These are phyloP conservation scores for Whitmania pigra DNA, from an alignment of 1,140 invertebrate genomes.

Conservation along the genomic window DNA sequence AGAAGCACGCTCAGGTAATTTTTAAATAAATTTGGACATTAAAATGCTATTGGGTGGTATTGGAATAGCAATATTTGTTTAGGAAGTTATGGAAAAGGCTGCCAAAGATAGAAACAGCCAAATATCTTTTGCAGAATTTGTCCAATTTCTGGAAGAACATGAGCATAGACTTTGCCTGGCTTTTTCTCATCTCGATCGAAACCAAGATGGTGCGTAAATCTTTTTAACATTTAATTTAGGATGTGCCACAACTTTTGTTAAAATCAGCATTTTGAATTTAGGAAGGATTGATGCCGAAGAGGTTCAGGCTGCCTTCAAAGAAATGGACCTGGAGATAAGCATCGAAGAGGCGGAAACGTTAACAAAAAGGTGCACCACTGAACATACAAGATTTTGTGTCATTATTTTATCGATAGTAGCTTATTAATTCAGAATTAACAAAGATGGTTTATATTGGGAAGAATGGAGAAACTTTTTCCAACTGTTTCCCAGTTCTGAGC, in stretches of 20 bases:
- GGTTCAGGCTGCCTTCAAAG: conserved; percentile 19
- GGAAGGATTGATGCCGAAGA: conserved; percentile 15
- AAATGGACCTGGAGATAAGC: conserved; percentile 18
- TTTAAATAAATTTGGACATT: background rate
- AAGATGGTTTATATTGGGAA: conserved; percentile 86
- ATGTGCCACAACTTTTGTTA: background rate
- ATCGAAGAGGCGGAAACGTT: conserved; percentile 19
- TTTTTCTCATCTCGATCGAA: conserved; percentile 23
- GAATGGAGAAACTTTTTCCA: conserved; percentile 93
- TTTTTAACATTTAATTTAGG: background rate
- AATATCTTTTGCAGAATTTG: conserved; percentile 22
- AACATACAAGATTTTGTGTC: background rate
- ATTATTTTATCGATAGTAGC: conserved; percentile 22
- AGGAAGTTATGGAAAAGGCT: conserved; percentile 21
- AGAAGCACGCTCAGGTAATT: conserved; percentile 13
- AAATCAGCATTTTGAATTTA: background rate
- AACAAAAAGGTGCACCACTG: background rate
- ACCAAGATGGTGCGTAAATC: conserved; percentile 21
- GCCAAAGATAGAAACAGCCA: conserved; percentile 15
- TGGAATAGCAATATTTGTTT: conserved; percentile 5
- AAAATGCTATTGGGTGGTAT: background rate
- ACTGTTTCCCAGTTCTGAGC: conserved; percentile 72
- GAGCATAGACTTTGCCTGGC: conserved; percentile 21
- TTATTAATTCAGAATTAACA: conserved; percentile 48
- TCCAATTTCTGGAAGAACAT: conserved; percentile 20